A percentile compares a stretch with the other conserved stretches of the same genome.
Conservation (phyloP, 2,113 vertebrate genomes). For the Percopsis transmontana region DNA sequence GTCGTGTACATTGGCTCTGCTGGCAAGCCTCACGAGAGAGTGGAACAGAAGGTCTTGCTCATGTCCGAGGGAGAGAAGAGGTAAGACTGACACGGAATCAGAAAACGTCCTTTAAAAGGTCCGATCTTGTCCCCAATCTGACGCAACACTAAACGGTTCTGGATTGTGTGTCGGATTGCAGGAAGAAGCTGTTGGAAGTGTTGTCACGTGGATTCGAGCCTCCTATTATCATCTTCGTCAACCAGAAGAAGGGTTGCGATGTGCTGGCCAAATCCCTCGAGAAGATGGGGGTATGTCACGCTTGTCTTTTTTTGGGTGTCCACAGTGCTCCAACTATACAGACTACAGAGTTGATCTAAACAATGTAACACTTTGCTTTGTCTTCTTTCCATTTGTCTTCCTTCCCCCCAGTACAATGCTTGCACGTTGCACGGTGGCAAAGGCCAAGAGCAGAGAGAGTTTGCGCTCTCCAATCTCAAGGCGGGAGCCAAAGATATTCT, state of each 20-base stretch:
- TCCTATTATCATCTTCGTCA: slow-evolving; percentile 98
- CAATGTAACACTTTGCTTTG: background rate
- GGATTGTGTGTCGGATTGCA: slow-evolving; percentile 56
- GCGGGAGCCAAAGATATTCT: slow-evolving; percentile 97
- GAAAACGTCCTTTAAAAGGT: too few species aligned
- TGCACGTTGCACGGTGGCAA: slow-evolving; percentile 97
- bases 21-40: slow-evolving; percentile 95
- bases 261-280: slow-evolving; percentile 97
- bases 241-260: slow-evolving; percentile 98
- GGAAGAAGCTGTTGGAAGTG: slow-evolving; percentile 95
- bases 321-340: background rate
- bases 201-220: slow-evolving; percentile 94
- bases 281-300: slow-evolving; percentile 93
- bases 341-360: background rate
- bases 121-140: background rate
- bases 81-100: slow-evolving; percentile 59
- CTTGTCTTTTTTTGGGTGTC: background rate
- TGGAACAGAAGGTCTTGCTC: slow-evolving; percentile 97
- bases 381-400: background rate
- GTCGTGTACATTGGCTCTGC: slow-evolving; percentile 98
- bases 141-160: slow-evolving; percentile 15
- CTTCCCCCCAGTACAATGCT: slow-evolving; percentile 88
- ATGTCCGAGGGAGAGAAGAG: slow-evolving; percentile 97
- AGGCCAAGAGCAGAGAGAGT: slow-evolving; percentile 97
- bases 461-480: slow-evolving; percentile 96